Evolutionary conservation across 2,113 vertebrate species (phyloP), one percentile per base, ranked within the genome.

Genomic region (Oreochromis niloticus): DNA sequence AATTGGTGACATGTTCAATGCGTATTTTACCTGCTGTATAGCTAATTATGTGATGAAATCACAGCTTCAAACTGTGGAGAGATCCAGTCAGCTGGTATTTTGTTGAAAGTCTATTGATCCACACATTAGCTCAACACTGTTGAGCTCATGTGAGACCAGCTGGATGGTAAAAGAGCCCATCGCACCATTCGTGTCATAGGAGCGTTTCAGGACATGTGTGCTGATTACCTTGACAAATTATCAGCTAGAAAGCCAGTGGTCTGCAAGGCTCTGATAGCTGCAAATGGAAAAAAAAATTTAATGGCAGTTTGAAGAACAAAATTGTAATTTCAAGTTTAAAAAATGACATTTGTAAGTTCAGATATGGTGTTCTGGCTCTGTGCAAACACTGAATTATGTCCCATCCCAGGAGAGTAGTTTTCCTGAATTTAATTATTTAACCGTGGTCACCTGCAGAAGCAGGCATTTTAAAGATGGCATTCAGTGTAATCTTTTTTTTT

Each of bases 271-370:
- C 24, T 50, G 71, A 32, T 50, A 32, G 43, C 43, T 50, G 71
- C 3, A 75, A 48, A 75, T 7, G 43, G 4, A 19, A 48, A 75
- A 1, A 12, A 0, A 0, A 0, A 0, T n/a, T 19, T n/a, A 61
- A 46, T 24, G 27, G 16, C 24, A 75, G 71, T 48, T 50, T 50
- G 43, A 50, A 75, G 71, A 75, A 75, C 9, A 50, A 50, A 78
- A 50, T 78, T 78, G 24, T 78, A 78, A 50, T 78, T 78, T 78
- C 1, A 0, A 50, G 71, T 50, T 30, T 30, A 5, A 73, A 75
- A 48, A 78, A 50, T 32, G 9, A 78, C 16, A 78, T 78, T 48
- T 50, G 16, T 50, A 30, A 50, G 43, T 50, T 78, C 9, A 78
- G 71, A 78, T 78, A 48, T 50, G 43, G 24, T 12, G 4, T 48